A percentile compares a stretch with the other conserved stretches of the same genome.
Evolutionary conservation across 1,140 invertebrate species (phyloP).

Genomic region (Drosophila sulfurigaster): DNA sequence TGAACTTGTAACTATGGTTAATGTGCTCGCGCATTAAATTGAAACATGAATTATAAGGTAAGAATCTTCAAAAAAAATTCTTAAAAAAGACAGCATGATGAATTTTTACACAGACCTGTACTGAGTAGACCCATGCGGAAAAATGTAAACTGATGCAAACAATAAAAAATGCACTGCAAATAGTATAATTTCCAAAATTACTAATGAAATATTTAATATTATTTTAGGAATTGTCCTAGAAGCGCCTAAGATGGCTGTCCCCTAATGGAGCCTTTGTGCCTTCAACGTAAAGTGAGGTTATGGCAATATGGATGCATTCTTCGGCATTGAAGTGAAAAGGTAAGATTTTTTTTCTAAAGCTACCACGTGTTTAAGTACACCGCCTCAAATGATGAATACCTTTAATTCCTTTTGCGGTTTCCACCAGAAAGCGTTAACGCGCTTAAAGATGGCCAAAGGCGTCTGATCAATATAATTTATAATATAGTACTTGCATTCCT

Average conservation of each 20-base stretch:
- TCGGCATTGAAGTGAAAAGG: conserved; percentile 10
- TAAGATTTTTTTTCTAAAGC: conserved; percentile 11
- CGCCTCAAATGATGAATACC: conserved; percentile 70
- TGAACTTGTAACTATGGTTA: neutral
- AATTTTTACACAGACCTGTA: conserved; percentile 75
- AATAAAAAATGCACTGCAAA: neutral
- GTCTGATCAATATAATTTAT: conserved; percentile 85
- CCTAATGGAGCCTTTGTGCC: neutral
- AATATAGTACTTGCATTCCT: neutral
- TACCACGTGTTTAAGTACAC: neutral
- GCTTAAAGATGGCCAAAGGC: conserved; percentile 86
- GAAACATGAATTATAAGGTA: conserved; percentile 27
- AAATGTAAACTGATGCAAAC: conserved; percentile 56
- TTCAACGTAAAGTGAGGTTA: conserved; percentile 51
- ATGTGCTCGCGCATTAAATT: conserved; percentile 13
- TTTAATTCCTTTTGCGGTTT: conserved; percentile 89
- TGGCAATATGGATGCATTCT: neutral
- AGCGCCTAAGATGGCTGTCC: conserved; percentile 6
- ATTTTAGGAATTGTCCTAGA: conserved; percentile 25
- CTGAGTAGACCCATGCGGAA: conserved; percentile 63
- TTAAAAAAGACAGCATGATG: conserved; percentile 42
- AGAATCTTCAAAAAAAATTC: neutral
- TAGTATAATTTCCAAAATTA: neutral
- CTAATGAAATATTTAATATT: neutral
- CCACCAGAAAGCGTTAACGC: conserved; percentile 86